Base-by-base conservation (phyloP, 2,797 vertebrate genomes). In the Acanthopagrus latus region DNA sequence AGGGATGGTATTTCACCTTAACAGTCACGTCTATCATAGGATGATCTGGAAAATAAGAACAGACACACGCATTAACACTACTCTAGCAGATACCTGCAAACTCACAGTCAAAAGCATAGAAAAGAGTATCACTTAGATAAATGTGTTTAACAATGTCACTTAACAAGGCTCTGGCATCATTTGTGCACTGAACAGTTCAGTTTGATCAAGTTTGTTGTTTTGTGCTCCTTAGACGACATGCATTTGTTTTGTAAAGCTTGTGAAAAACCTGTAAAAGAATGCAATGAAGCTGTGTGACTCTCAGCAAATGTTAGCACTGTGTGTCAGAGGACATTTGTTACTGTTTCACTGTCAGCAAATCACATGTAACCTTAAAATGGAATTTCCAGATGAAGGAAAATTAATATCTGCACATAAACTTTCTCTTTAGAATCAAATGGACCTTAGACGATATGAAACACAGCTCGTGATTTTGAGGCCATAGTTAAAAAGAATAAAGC, bases 171-270 rank as follows among this genome's bases (percentile, higher is more conserved):
- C 43, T 57, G 29, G 29, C 47, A 38, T 44, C 3, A 54, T 56
- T 46, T 27, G n/a, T 84, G 77, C 76, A 70, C 83, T 80, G 63
- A 80, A 47, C 23, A 33, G 9, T 47, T 63, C 43, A 55, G 21
- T 79, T 64, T 13, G 27, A 57, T 56, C 10, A 54, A 23, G 27
- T 29, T 23, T 52, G 27, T 43, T 75, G 5, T 55, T 67, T 20
- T 74, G 65, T 27, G 46, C 20, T 44, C 21, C 12, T 46, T 21
- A 33, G 59, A 64, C 2, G 0, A 44, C 27, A 41, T 29, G 54
- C 18, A 9, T 18, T 18, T 55, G 47, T 74, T 72, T 33, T 50
- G 18, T 59, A 25, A 64, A 29, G 41, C 33, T 43, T 52, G 47
- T 71, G 76, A 74, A 56, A 78, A 67, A 48, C 57, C 2, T 50